These are phyloP conservation scores for Laspeyria flexula DNA, from an alignment of 2,888 invertebrate genomes.

Conservation along the genomic window DNA sequence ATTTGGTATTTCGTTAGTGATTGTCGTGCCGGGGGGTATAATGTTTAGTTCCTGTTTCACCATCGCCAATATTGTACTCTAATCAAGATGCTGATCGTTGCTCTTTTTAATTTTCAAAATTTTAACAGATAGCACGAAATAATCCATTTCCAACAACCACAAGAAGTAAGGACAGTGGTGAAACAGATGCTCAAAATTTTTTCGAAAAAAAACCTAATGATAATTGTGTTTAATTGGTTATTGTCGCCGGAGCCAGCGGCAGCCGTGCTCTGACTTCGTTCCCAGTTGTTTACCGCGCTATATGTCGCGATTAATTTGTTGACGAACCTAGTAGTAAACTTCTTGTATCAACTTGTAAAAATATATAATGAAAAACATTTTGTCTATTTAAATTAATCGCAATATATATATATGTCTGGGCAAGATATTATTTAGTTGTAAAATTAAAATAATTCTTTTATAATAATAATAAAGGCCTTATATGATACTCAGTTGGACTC, in stretches of 20 bases:
- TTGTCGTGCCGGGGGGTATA: neutral
- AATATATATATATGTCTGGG: conserved; percentile 3
- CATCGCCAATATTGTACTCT: neutral
- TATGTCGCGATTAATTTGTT: neutral
- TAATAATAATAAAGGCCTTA: conserved; percentile 19
- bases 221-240: neutral
- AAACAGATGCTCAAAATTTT: neutral
- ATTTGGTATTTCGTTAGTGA: conserved; percentile 31
- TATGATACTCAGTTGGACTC: conserved; percentile 29
- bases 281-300: neutral
- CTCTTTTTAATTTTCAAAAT: neutral
- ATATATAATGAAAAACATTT: neutral
- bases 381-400: conserved; percentile 13
- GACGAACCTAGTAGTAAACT: neutral
- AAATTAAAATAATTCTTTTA: conserved; percentile 10
- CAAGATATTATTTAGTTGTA: conserved; percentile 23
- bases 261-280: neutral
- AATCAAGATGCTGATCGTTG: neutral
- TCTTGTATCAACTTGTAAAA: neutral
- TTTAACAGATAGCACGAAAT: neutral
- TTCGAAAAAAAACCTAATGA: no score
- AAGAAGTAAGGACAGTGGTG: neutral
- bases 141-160: no score
- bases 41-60: neutral
- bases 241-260: neutral